Conservation (phyloP, 2,113 vertebrate genomes). For the Lontra canadensis region DNA sequence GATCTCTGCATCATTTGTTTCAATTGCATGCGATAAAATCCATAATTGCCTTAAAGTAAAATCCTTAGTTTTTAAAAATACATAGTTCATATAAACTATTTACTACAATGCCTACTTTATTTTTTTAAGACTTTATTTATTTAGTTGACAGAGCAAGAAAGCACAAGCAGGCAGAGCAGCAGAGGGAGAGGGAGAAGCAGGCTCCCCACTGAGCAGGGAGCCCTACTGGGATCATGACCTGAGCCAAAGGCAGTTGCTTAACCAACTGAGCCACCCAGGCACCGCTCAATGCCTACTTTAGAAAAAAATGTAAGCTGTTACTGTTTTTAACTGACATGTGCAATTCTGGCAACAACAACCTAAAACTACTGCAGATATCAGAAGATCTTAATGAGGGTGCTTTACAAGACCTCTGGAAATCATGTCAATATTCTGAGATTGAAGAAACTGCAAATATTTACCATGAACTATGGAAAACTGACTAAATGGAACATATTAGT, state of each 20-base stretch:
- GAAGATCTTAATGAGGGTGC: neutral
- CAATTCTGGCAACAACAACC: neutral
- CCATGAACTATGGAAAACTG: neutral
- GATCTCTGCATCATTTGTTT: neutral
- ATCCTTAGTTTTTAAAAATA: constrained; percentile 3
- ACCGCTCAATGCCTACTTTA: neutral
- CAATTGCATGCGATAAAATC: neutral
- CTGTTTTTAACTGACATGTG: neutral
- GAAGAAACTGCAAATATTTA: constrained; percentile 5
- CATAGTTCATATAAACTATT: neutral
- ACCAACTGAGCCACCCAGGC: too few relatives aligned
- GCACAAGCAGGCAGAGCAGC: too few relatives aligned
- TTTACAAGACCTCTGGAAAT: neutral
- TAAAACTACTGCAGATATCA: neutral
- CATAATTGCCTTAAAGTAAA: neutral
- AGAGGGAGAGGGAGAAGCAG: too few relatives aligned
- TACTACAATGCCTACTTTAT: neutral
- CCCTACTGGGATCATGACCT: too few relatives aligned
- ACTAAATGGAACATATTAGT: neutral
- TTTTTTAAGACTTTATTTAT: too few relatives aligned
- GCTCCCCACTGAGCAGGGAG: too few relatives aligned
- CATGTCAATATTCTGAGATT: neutral
- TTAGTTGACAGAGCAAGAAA: too few relatives aligned
- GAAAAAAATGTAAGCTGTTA: neutral
- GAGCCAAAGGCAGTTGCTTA: too few relatives aligned